phyloP scores from a whole-genome alignment of 2,113 vertebrate species.

The Bufo bufo region DNA sequence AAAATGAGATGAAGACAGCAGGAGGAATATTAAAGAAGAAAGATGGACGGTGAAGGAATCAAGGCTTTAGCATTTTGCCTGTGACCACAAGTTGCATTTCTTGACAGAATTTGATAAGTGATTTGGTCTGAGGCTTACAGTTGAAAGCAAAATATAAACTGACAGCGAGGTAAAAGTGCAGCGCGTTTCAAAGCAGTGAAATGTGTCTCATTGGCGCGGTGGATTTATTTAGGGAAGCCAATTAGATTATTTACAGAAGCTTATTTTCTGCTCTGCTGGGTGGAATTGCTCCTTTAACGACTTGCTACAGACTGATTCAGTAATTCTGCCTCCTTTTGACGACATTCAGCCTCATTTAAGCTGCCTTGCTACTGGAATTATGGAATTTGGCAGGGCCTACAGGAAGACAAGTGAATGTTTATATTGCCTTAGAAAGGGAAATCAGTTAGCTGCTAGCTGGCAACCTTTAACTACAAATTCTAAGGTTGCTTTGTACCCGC shows the following conservation, averaged over 20 bases:
- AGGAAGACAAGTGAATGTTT: constrained; percentile 60
- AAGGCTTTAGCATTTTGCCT: neutral
- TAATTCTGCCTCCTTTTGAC: constrained; percentile 55
- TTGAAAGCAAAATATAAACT: neutral
- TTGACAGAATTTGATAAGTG: neutral
- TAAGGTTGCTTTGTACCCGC: constrained; percentile 59
- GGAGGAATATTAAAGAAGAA: neutral
- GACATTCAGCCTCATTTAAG: constrained; percentile 56
- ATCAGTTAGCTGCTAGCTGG: constrained; percentile 58
- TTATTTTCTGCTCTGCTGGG: constrained; percentile 33
- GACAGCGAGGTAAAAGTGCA: constrained; percentile 5
- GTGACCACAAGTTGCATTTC: neutral
- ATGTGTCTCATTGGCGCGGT: constrained; percentile 30
- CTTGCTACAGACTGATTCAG: constrained; percentile 45
- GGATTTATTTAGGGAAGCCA: constrained; percentile 50
- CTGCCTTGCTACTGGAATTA: constrained; percentile 58
- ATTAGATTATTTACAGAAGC: constrained; percentile 49
- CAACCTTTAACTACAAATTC: constrained; percentile 57
- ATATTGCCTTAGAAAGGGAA: constrained; percentile 59
- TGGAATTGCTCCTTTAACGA: constrained; percentile 40
- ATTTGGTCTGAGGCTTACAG: neutral
- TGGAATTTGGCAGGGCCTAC: constrained; percentile 56
- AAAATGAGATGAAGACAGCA: neutral
- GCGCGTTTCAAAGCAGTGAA: constrained; percentile 11
- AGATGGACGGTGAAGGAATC: neutral